These are phyloP conservation scores for Drosophila maculinotata DNA, from an alignment of 2,888 invertebrate genomes.

Conservation along the genomic window DNA sequence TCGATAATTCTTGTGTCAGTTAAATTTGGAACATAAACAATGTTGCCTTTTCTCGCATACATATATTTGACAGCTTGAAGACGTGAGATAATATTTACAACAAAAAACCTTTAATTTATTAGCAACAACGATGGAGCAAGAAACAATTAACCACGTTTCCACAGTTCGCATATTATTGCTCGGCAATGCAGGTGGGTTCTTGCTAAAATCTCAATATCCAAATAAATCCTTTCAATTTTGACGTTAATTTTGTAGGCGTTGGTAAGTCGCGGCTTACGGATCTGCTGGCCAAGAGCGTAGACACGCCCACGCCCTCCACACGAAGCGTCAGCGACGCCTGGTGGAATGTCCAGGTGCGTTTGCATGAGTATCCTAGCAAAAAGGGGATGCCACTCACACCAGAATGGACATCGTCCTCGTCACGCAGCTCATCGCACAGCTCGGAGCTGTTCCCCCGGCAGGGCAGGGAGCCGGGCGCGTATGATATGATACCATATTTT, in stretches of 20 bases:
- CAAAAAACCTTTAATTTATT: background rate
- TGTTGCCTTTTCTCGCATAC: conserved; percentile 15
- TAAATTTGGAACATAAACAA: background rate
- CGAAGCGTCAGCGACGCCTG: conserved; percentile 36
- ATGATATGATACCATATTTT: conserved; percentile 52
- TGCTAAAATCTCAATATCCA: too few species aligned
- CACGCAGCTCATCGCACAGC: conserved; percentile 28
- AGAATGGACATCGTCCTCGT: conserved; percentile 60
- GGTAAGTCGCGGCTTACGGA: conserved; percentile 59
- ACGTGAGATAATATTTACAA: conserved; percentile 3
- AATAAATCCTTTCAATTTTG: background rate
- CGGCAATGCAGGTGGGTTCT: conserved; percentile 52
- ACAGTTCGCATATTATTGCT: conserved; percentile 64
- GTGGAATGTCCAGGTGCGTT: conserved; percentile 67
- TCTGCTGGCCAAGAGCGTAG: conserved; percentile 49
- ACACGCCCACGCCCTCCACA: conserved; percentile 51
- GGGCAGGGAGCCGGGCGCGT: background rate
- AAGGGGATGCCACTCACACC: conserved; percentile 50
- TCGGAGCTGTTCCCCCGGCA: conserved; percentile 10
- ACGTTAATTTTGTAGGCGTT: conserved; percentile 47
- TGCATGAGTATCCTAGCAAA: conserved; percentile 57
- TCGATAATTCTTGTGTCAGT: conserved; percentile 2
- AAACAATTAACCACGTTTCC: conserved; percentile 35
- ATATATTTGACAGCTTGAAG: conserved; percentile 9
- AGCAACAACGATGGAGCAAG: conserved; percentile 26